phyloP scores from a whole-genome alignment of 2,888 invertebrate species.

The Mellilla xanthometata region DNA sequence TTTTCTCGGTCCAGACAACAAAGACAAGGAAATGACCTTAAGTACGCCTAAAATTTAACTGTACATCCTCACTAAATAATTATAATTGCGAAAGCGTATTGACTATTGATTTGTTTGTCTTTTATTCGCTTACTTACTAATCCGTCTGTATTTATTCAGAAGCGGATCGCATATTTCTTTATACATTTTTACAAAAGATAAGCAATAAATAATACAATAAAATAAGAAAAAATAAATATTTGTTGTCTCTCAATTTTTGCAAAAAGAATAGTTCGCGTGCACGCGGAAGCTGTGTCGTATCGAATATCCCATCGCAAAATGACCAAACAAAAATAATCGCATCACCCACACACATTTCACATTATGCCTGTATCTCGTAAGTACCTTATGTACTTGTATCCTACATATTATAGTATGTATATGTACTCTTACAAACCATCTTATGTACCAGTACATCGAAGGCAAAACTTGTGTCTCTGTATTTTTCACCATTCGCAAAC shows the following conservation, averaged over 20 bases:
- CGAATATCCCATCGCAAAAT: not conserved
- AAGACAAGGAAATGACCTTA: slow-evolving; percentile 5
- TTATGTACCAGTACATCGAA: slow-evolving; percentile 7
- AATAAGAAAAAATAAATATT: no score
- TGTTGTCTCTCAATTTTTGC: not conserved
- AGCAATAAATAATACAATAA: no score
- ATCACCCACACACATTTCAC: slow-evolving; percentile 9
- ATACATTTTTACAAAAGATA: no score
- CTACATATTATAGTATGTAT: no score
- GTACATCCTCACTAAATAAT: not conserved
- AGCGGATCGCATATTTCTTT: no score
- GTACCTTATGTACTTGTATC: no score
- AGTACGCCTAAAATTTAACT: no score
- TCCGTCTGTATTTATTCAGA: no score
- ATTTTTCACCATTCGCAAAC: slow-evolving; percentile 18
- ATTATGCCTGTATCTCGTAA: no score
- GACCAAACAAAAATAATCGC: slow-evolving; percentile 4
- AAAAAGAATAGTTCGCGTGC: not conserved
- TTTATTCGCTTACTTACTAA: no score
- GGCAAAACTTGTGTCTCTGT: slow-evolving; percentile 21
- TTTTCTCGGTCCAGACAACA: slow-evolving; percentile 1
- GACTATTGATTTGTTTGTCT: no score
- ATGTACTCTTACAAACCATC: no score
- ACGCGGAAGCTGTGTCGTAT: slow-evolving; percentile 3
- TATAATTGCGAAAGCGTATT: not conserved